Conservation (phyloP, 2,113 vertebrate species). For the Hemiprocne comata region DNA sequence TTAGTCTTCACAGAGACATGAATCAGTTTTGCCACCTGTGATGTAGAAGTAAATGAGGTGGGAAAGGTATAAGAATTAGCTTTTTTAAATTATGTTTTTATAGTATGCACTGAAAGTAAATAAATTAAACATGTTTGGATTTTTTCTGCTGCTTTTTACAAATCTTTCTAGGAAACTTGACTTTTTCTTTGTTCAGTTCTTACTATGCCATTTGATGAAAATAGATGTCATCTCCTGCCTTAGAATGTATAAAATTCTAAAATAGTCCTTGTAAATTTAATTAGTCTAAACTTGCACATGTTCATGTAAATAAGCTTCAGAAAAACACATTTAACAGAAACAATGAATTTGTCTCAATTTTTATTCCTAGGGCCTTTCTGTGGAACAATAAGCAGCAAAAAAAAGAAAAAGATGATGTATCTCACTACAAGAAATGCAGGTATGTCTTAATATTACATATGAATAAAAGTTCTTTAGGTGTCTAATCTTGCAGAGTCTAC, state of each 20-base stretch:
- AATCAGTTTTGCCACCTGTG: constrained; percentile 59
- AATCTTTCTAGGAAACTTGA: neutral
- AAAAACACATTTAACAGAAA: neutral
- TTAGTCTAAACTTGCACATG: neutral
- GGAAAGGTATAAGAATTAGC: neutral
- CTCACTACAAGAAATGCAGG: constrained; percentile 97
- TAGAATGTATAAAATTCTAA: neutral
- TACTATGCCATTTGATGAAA: neutral
- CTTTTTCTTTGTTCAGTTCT: neutral
- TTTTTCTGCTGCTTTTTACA: neutral
- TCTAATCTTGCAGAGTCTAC: neutral
- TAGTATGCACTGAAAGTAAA: neutral
- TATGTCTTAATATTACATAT: constrained; percentile 51
- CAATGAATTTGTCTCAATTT: neutral
- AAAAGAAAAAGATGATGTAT: constrained; percentile 99
- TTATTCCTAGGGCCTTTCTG: constrained; percentile 88
- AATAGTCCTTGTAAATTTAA: neutral
- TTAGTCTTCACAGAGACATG: neutral
- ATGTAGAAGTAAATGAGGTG: constrained; percentile 1
- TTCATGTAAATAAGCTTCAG: neutral
- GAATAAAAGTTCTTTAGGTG: neutral
- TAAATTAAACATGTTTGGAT: neutral
- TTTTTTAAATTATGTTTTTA: neutral
- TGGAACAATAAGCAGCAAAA: constrained; percentile 89
- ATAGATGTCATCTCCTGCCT: neutral